Evolutionary conservation across 2,888 invertebrate genomes (phyloP), one percentile per base, ranked within the genome.

Genomic region (Parnassius mnemosyne): DNA sequence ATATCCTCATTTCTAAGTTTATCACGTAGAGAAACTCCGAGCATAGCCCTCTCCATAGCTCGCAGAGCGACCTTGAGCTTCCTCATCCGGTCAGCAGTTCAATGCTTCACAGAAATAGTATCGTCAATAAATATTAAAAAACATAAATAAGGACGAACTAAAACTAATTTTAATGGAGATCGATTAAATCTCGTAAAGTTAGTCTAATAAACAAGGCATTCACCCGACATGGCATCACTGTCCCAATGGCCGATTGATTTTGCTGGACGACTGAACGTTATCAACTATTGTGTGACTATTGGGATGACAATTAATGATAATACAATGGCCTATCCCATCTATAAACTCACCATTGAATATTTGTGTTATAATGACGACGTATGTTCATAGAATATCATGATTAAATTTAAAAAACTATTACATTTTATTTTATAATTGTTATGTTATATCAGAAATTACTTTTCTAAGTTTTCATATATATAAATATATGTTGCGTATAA

Each of bases 201-300:
- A 79, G 76, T 72, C 74, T 80, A 84, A 88, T 89, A 85, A 86
- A 85, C 69, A 71, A 84, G 87, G 83, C 87, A 70, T 87, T 89
- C 85, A 87, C 85, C 85, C 72, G 68, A 69, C 68, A 72, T 77
- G 72, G 73, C 72, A 73, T 70, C 57, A 67, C 67, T 70, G 76
- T 73, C 72, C 75, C 70, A 79, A 72, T 72, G 73, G 66, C 69
- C 72, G 72, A 77, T 72, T 81, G 78, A 75, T 75, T 74, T 34
- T 73, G 72, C 70, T 68, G 63, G 69, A 56, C 60, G 41, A 55
- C 55, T 61, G 58, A 34, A 11, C 50, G 13, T 44, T 54, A 63
- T 58, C 54, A 63, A 63, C 58, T 58, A 63, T 49, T 54, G 54
- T 50, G 25, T 50, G 50, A 50, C 62, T 43, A 63, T 50, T 63